These are phyloP conservation scores for Pissodes strobi DNA, from an alignment of 1,140 invertebrate species.

Conservation along the genomic window DNA sequence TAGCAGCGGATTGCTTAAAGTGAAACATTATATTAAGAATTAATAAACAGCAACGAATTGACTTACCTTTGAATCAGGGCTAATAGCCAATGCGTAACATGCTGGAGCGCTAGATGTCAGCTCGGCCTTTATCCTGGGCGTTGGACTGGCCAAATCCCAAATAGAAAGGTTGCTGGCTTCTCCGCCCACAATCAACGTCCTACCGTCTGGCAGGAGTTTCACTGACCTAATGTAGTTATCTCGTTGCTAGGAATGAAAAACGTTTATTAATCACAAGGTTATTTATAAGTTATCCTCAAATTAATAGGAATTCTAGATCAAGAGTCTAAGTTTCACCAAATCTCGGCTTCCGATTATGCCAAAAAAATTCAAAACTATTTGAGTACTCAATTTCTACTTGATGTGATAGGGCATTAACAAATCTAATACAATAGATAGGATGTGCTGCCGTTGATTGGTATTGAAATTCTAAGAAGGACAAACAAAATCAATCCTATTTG, in stretches of 20 bases:
- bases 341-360: no score
- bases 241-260: constrained; percentile 67
- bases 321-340: neutral
- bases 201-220: constrained; percentile 93
- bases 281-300: neutral
- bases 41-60: no score
- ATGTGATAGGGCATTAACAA: no score
- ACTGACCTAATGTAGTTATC: constrained; percentile 98
- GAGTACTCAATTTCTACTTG: no score
- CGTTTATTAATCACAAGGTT: neutral
- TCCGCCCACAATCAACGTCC: constrained; percentile 95
- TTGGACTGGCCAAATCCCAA: constrained; percentile 91
- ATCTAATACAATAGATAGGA: no score
- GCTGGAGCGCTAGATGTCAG: constrained; percentile 95
- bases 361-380: no score
- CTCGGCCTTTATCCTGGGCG: constrained; percentile 89
- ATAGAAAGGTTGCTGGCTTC: constrained; percentile 95
- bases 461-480: no score
- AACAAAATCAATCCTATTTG: no score
- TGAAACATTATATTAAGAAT: no score
- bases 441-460: no score
- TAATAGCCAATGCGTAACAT: constrained; percentile 96
- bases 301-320: neutral
- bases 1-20: no score
- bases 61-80: constrained; percentile 87